Percentiles rank a stretch among this genome's conserved stretches.
phyloP scores from a whole-genome alignment of 2,888 invertebrate genomes.

The Ypsolopha scabrella region DNA sequence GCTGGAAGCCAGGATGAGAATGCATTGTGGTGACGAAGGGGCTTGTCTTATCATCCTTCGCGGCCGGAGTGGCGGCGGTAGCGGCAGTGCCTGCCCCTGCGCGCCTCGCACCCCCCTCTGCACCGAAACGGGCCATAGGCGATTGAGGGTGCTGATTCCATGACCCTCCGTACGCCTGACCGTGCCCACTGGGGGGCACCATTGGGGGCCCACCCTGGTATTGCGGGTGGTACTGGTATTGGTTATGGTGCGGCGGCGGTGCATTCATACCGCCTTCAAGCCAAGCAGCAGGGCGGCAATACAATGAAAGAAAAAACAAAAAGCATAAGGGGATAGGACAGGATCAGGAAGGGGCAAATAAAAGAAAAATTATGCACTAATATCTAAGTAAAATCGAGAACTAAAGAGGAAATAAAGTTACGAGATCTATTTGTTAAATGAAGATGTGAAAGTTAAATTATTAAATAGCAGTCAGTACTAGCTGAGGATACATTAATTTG shows the following conservation, averaged over 20 bases:
- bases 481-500: not conserved
- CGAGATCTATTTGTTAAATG: not conserved
- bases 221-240: slow-evolving; percentile 67
- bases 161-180: slow-evolving; percentile 27
- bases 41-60: slow-evolving; percentile 77
- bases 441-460: not conserved
- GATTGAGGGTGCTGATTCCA: slow-evolving; percentile 38
- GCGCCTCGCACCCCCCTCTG: slow-evolving; percentile 55
- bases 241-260: slow-evolving; percentile 66
- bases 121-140: slow-evolving; percentile 54
- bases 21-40: slow-evolving; percentile 91
- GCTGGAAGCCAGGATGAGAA: slow-evolving; percentile 93
- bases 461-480: not conserved
- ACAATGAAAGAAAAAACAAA: slow-evolving; percentile 65
- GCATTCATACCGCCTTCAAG: slow-evolving; percentile 71
- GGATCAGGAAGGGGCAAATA: slow-evolving; percentile 50
- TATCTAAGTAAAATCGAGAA: not conserved
- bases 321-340: slow-evolving; percentile 61
- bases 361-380: slow-evolving; percentile 22
- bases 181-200: slow-evolving; percentile 20
- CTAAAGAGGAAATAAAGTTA: not conserved
- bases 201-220: slow-evolving; percentile 50
- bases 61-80: slow-evolving; percentile 25
- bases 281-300: slow-evolving; percentile 66
- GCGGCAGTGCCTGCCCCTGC: slow-evolving; percentile 21